Evolutionary conservation across 1,140 invertebrate species (phyloP).

Genomic region (Ceratitis capitata): DNA sequence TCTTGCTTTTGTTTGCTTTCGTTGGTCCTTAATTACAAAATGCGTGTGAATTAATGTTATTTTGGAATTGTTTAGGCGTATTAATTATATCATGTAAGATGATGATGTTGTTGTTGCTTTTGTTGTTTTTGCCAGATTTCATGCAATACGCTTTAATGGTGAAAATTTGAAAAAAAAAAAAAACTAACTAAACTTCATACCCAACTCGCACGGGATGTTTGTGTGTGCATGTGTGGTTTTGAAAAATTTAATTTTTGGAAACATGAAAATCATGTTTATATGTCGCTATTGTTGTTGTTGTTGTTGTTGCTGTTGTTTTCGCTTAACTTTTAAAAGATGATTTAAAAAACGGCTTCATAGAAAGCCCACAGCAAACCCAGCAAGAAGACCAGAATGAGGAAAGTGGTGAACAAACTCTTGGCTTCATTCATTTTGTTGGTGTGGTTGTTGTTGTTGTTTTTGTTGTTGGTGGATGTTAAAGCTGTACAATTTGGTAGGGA

Average conservation of each 20-base stretch:
- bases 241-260: conserved; percentile 1
- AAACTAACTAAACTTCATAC: background rate
- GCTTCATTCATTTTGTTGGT: conserved; percentile 61
- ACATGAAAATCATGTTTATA: conserved; percentile 23
- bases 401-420: conserved; percentile 63
- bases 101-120: conserved; percentile 28
- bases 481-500: background rate
- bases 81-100: conserved; percentile 26
- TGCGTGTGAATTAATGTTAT: conserved; percentile 30
- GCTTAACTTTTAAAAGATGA: background rate
- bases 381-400: conserved; percentile 59
- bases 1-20: background rate
- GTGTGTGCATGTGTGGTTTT: background rate
- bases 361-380: conserved; percentile 60
- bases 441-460: conserved; percentile 45
- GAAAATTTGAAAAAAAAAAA: background rate
- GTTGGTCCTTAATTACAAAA: background rate
- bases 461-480: conserved; percentile 18
- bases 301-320: background rate
- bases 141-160: conserved; percentile 13
- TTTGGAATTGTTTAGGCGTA: conserved; percentile 10
- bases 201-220: background rate
- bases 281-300: conserved; percentile 11
- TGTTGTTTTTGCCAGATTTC: background rate
- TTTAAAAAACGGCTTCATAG: conserved; percentile 62